A percentile compares a stretch with the other conserved stretches of the same genome.
phyloP scores from a whole-genome alignment of 2,113 vertebrate species.

The Mugil cephalus region DNA sequence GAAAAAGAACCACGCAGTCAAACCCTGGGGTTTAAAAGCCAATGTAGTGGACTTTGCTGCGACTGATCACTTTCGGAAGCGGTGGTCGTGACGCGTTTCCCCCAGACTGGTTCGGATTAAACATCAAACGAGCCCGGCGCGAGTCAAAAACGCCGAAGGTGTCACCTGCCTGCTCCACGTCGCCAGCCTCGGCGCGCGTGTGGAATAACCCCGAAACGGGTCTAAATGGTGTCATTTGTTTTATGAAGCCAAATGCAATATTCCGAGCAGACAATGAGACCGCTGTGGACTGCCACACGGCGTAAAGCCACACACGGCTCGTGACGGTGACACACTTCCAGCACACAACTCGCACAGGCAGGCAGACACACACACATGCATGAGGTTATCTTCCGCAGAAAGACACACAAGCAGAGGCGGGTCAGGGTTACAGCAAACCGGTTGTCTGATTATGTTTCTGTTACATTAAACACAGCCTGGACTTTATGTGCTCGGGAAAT shows the following conservation, averaged over 20 bases:
- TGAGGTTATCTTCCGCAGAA: slow-evolving; percentile 35
- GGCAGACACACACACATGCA: background rate
- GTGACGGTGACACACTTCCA: slow-evolving; percentile 33
- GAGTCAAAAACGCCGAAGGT: slow-evolving; percentile 58
- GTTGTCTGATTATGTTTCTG: slow-evolving; percentile 67
- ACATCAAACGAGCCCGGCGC: slow-evolving; percentile 13
- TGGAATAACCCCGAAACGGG: slow-evolving; percentile 47
- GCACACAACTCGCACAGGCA: slow-evolving; percentile 13
- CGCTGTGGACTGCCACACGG: slow-evolving; percentile 74
- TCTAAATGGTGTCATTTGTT: slow-evolving; percentile 69
- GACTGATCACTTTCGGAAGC: slow-evolving; percentile 36
- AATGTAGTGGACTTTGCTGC: slow-evolving; percentile 34
- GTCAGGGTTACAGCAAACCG: slow-evolving; percentile 59
- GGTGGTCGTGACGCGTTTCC: slow-evolving; percentile 4
- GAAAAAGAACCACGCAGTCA: slow-evolving; percentile 20
- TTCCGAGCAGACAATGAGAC: slow-evolving; percentile 75
- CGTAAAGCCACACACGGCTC: slow-evolving; percentile 65
- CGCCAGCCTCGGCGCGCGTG: slow-evolving; percentile 51
- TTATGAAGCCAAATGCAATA: slow-evolving; percentile 69
- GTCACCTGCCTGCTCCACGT: slow-evolving; percentile 45
- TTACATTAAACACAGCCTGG: slow-evolving; percentile 65
- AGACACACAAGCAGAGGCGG: slow-evolving; percentile 41
- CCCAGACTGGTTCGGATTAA: slow-evolving; percentile 16
- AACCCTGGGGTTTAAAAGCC: slow-evolving; percentile 51
- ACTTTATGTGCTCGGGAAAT: slow-evolving; percentile 40